These are phyloP conservation scores for Holacanthus passer DNA, from an alignment of 2,113 vertebrate genomes.

Conservation along the genomic window DNA sequence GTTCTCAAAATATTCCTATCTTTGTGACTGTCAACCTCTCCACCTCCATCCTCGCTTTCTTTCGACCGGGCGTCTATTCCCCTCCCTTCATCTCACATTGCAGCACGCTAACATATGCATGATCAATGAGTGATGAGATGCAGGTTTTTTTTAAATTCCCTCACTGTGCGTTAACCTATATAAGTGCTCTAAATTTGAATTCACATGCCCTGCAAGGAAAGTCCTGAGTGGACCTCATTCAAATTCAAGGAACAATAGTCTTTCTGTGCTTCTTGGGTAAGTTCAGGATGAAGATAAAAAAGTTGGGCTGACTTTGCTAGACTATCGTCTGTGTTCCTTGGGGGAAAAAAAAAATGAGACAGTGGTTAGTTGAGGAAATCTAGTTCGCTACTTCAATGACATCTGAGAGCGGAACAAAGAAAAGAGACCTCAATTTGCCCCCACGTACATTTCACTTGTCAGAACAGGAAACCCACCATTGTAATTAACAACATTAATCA, in stretches of 20 bases:
- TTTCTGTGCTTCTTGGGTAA: neutral
- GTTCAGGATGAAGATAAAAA: neutral
- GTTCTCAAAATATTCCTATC: neutral
- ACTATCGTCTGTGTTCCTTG: neutral
- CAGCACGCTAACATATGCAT: slow-evolving; percentile 24
- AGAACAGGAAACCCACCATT: neutral
- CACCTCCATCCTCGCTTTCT: neutral
- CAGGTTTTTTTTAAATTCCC: slow-evolving; percentile 51
- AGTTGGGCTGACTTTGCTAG: neutral
- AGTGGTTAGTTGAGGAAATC: neutral
- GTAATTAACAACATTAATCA: neutral
- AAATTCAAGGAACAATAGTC: neutral
- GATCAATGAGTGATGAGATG: slow-evolving; percentile 37
- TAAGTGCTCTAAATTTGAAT: slow-evolving; percentile 45
- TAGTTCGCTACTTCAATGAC: neutral
- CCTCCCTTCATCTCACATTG: neutral
- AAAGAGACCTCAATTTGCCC: neutral
- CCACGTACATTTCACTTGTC: neutral
- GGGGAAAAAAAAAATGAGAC: neutral
- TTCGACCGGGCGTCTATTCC: neutral
- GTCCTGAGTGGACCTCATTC: neutral
- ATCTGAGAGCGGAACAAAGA: neutral
- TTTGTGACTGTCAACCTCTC: neutral
- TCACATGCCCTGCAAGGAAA: slow-evolving; percentile 11
- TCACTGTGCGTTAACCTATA: slow-evolving; percentile 40